Evolutionary conservation across 2,797 vertebrate species (phyloP).

Genomic region (Enteromius trimaculatus): DNA sequence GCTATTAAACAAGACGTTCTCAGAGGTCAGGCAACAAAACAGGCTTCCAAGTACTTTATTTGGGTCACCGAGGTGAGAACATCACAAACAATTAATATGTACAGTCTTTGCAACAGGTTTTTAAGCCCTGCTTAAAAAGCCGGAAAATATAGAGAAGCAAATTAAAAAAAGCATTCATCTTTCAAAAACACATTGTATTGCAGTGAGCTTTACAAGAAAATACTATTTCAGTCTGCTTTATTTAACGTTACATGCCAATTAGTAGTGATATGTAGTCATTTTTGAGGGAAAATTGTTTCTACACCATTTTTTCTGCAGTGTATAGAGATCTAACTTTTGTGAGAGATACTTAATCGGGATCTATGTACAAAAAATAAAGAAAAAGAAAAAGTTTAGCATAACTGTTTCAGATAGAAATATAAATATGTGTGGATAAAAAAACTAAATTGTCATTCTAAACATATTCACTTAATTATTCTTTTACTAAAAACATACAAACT

Average conservation of each 20-base stretch:
- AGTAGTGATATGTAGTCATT: neutral
- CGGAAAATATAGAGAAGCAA: neutral
- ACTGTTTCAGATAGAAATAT: neutral
- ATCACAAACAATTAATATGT: neutral
- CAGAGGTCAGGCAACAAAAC: neutral
- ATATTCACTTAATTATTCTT: neutral
- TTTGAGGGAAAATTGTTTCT: neutral
- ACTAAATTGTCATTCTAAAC: neutral
- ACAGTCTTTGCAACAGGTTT: neutral
- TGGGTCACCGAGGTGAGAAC: conserved; percentile 25
- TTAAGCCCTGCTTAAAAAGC: neutral
- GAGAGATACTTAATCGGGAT: neutral
- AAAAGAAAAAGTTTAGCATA: neutral
- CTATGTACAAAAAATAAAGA: neutral
- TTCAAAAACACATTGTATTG: neutral
- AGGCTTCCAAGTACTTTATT: neutral
- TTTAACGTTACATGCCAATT: neutral
- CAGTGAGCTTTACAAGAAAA: neutral
- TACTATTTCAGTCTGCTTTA: neutral
- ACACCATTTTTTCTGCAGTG: neutral
- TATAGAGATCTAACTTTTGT: neutral
- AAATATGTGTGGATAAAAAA: neutral
- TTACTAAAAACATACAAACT: neutral
- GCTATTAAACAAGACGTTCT: neutral
- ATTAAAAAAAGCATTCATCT: neutral